These are phyloP conservation scores for Amphiprion ocellaris DNA, from an alignment of 2,113 vertebrate species.

Conservation along the genomic window DNA sequence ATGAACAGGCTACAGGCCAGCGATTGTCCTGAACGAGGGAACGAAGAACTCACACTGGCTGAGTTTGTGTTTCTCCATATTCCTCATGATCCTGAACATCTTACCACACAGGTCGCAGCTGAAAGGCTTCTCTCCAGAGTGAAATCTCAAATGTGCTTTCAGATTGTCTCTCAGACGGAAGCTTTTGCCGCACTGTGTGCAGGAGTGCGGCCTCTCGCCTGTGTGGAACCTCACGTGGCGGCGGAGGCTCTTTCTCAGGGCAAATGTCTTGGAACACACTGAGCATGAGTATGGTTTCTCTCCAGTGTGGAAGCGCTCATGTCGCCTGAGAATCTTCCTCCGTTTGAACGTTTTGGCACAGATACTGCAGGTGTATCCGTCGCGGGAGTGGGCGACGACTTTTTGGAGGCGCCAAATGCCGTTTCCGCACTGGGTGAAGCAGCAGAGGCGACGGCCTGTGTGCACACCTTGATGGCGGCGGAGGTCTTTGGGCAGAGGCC, in stretches of 20 bases:
- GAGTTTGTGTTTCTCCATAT: conserved; percentile 77
- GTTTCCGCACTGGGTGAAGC: conserved; percentile 71
- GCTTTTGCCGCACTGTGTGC: conserved; percentile 77
- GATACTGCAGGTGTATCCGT: conserved; percentile 68
- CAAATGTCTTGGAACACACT: conserved; percentile 76
- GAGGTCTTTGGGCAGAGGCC: conserved; percentile 75
- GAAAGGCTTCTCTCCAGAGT: conserved; percentile 81
- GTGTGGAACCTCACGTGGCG: conserved; percentile 83
- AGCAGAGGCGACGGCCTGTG: conserved; percentile 83
- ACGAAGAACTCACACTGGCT: conserved; percentile 55
- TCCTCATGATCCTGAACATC: conserved; percentile 78
- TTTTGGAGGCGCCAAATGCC: conserved; percentile 78
- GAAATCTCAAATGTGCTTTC: conserved; percentile 81
- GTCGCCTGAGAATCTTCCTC: conserved; percentile 78
- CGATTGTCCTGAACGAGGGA: conserved; percentile 67
- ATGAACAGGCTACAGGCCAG: conserved; percentile 59
- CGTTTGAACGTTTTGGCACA: conserved; percentile 80
- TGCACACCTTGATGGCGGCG: conserved; percentile 79
- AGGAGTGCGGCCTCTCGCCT: conserved; percentile 79
- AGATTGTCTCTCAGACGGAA: conserved; percentile 83
- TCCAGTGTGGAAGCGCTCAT: conserved; percentile 83
- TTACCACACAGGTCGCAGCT: conserved; percentile 75
- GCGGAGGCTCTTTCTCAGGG: conserved; percentile 79
- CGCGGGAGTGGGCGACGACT: conserved; percentile 44
- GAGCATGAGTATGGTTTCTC: conserved; percentile 80